phyloP scores from a whole-genome alignment of 1,140 invertebrate genomes.

The Lepidurus apus region DNA sequence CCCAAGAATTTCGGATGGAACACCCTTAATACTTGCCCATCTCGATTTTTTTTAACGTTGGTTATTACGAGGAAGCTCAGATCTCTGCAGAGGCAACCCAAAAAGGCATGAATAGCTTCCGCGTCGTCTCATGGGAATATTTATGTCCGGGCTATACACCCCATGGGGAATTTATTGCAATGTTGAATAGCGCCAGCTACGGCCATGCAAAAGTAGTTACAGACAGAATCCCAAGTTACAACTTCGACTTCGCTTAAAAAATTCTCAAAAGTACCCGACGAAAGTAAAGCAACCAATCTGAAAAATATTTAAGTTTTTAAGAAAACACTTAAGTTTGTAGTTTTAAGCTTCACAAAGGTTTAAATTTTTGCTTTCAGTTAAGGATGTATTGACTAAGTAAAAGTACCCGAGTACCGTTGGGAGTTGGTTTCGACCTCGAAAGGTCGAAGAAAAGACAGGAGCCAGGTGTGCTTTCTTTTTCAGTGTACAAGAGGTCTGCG shows the following conservation, averaged over 20 bases:
- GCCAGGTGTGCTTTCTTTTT: background rate
- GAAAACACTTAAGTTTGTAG: too few relatives aligned
- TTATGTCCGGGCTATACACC: conserved; percentile 9
- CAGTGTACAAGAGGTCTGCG: background rate
- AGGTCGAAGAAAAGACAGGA: background rate
- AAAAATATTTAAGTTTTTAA: too few relatives aligned
- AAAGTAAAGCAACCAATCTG: too few relatives aligned
- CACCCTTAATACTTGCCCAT: background rate
- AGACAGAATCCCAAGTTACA: background rate
- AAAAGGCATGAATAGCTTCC: conserved; percentile 18
- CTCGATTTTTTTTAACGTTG: background rate
- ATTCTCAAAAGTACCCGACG: too few relatives aligned
- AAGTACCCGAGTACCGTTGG: background rate
- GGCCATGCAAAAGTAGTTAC: background rate
- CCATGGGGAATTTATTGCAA: conserved; percentile 2
- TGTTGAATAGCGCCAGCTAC: conserved; percentile 14
- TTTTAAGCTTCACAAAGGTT: too few relatives aligned
- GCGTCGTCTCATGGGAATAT: conserved; percentile 3
- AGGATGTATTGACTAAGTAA: too few relatives aligned
- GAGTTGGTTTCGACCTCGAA: background rate
- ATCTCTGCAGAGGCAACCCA: background rate
- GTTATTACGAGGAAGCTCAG: background rate
- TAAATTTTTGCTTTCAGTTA: too few relatives aligned
- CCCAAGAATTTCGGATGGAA: background rate
- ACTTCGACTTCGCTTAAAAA: background rate